phyloP scores from a whole-genome alignment of 2,888 invertebrate genomes.

The Osedax frankpressi region DNA sequence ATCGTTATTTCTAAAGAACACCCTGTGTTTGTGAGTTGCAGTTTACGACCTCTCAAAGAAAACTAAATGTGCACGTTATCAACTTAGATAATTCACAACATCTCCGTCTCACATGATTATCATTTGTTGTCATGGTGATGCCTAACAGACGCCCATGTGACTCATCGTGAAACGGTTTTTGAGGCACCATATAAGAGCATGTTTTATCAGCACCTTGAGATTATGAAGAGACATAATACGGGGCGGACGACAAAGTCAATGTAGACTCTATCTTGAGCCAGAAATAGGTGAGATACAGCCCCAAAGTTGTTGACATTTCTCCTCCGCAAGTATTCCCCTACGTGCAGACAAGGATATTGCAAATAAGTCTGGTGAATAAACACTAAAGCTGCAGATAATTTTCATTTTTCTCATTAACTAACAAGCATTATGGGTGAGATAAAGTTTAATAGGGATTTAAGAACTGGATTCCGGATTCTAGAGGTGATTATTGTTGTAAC shows the following conservation, averaged over 20 bases:
- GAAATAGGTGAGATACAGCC: constrained; percentile 1
- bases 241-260: not conserved
- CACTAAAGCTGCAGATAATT: not conserved
- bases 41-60: not conserved
- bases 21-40: not conserved
- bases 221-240: not conserved
- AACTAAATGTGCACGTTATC: not conserved
- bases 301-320: not conserved
- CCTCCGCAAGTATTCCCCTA: not conserved
- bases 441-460: not conserved
- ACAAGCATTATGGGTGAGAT: not conserved
- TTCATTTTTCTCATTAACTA: too few species aligned
- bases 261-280: constrained; percentile 1
- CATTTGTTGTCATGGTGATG: not conserved
- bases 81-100: constrained; percentile 5
- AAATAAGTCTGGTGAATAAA: not conserved
- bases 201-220: not conserved
- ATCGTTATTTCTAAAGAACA: constrained; percentile 8
- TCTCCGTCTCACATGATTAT: not conserved
- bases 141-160: not conserved
- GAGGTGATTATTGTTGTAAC: constrained; percentile 2
- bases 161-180: not conserved
- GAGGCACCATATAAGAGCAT: constrained; percentile 10
- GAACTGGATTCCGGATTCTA: constrained; percentile 3
- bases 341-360: not conserved